Evolutionary conservation across 2,888 invertebrate species (phyloP).

Genomic region (Gnatocerus cornutus): DNA sequence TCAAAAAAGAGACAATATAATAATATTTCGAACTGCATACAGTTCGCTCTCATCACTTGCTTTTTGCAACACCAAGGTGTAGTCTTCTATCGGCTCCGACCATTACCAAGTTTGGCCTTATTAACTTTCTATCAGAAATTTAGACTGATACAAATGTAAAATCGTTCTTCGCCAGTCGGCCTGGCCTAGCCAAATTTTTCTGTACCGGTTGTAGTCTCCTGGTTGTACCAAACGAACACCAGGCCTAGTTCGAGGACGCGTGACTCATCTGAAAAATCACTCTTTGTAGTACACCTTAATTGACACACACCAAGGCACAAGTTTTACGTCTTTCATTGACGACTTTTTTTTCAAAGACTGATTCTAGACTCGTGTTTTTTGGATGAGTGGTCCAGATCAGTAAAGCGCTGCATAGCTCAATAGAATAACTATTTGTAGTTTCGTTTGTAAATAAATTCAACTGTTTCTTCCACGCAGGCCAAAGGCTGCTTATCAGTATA

Average conservation of each 20-base stretch:
- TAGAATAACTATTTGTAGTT: slow-evolving; percentile 54
- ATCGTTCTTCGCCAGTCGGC: slow-evolving; percentile 56
- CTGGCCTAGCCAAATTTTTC: slow-evolving; percentile 64
- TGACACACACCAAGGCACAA: slow-evolving; percentile 30
- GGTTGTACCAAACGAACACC: slow-evolving; percentile 46
- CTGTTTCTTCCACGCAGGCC: slow-evolving; percentile 64
- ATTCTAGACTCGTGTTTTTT: slow-evolving; percentile 42
- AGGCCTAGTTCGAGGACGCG: slow-evolving; percentile 46
- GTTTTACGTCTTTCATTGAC: slow-evolving; percentile 19
- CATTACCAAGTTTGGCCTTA: slow-evolving; percentile 68
- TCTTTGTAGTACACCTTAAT: slow-evolving; percentile 16
- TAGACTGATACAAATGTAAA: slow-evolving; percentile 63
- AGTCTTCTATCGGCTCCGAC: slow-evolving; percentile 7
- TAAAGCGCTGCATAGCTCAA: slow-evolving; percentile 60
- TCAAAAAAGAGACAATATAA: too few species aligned
- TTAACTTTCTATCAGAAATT: slow-evolving; percentile 65
- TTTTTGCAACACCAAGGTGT: slow-evolving; percentile 10
- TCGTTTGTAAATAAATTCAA: slow-evolving; percentile 59
- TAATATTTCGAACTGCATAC: background rate
- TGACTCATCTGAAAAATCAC: slow-evolving; percentile 42
- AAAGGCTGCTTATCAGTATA: slow-evolving; percentile 64
- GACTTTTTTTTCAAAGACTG: slow-evolving; percentile 45
- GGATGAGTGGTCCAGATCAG: slow-evolving; percentile 42
- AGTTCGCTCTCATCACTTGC: background rate
- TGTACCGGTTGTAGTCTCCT: slow-evolving; percentile 53